Base-by-base conservation (phyloP, 1,140 invertebrate genomes). In the Cydia splendana region DNA sequence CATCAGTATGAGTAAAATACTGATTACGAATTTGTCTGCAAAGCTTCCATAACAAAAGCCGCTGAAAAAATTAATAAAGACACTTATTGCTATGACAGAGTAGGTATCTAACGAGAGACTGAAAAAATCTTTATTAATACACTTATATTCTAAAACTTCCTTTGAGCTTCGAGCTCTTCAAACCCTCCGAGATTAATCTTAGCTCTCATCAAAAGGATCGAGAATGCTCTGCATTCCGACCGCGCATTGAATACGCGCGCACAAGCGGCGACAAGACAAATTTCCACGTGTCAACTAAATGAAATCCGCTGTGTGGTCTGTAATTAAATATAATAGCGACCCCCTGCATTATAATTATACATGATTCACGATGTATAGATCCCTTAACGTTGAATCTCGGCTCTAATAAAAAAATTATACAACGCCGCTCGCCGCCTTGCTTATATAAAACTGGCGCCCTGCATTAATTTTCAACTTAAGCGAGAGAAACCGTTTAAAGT, bases 81-180 rank as follows among this genome's bases (percentile, higher is more conserved):
- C 24, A 24, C 24, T 24, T 24, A 24, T 24, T 24, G 0, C 24
- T 79, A 84, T 84, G 83, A 85, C 85, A 87, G 83, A 89, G 86
- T 87, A 81, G 84, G 88, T 87, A 80, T 84, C 87, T 86, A 87
- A 87, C 82, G 80, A 77, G 77, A 80, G 78, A 80, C 81, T 85
- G 80, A 88, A 90, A 89, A 71, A 88, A 84, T 85, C 84, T 91
- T 91, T 90, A 93, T 91, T 91, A 91, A 91, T 93, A 88, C 88
- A 91, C 89, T 91, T 91, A 91, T 87, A 87, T 90, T 91, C 89
- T 87, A 89, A 91, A 91, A 88, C 89, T 88, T 90, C 88, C 88
- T 91, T 93, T 93, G 90, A 91, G 84, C 85, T 81, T 91, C 91
- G 89, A 91, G 84, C 85, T 82, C 75, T 75, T 78, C 77, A 86